Conservation (phyloP, 2,888 invertebrate genomes). For the Lasioglossum marginatum region DNA sequence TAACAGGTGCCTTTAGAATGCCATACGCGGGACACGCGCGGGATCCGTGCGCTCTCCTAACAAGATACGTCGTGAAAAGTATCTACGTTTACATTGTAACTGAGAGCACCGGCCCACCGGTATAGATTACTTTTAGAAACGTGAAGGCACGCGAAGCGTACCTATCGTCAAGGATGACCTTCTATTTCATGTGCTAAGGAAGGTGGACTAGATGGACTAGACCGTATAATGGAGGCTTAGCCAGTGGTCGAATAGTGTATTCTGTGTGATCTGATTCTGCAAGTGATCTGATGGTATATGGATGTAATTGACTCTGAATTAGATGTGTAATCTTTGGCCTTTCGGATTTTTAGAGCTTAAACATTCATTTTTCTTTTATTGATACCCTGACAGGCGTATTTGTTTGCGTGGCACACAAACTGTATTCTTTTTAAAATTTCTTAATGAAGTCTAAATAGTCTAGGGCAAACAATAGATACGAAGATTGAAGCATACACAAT, state of each 20-base stretch:
- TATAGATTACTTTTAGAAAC: background rate
- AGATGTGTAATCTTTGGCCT: background rate
- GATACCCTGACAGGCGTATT: background rate
- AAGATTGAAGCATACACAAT: too few species aligned
- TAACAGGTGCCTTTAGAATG: slow-evolving; percentile 55
- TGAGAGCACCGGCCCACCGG: background rate
- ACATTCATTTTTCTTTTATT: background rate
- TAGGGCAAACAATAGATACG: too few species aligned
- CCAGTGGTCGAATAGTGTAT: background rate
- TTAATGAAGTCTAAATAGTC: too few species aligned
- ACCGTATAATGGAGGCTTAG: background rate
- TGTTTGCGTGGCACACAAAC: too few species aligned
- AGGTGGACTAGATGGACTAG: background rate
- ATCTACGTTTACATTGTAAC: slow-evolving; percentile 13
- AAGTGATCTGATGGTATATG: background rate
- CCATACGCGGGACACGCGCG: background rate
- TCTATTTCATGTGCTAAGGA: background rate
- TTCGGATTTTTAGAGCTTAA: background rate
- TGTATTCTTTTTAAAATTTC: too few species aligned
- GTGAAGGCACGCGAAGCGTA: background rate
- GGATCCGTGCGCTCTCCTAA: slow-evolving; percentile 10
- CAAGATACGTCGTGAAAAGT: slow-evolving; percentile 27
- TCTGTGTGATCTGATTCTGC: too few species aligned
- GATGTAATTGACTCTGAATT: background rate
- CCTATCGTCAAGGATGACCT: background rate